phyloP scores from a whole-genome alignment of 2,797 vertebrate genomes.

The Rhinophrynus dorsalis region DNA sequence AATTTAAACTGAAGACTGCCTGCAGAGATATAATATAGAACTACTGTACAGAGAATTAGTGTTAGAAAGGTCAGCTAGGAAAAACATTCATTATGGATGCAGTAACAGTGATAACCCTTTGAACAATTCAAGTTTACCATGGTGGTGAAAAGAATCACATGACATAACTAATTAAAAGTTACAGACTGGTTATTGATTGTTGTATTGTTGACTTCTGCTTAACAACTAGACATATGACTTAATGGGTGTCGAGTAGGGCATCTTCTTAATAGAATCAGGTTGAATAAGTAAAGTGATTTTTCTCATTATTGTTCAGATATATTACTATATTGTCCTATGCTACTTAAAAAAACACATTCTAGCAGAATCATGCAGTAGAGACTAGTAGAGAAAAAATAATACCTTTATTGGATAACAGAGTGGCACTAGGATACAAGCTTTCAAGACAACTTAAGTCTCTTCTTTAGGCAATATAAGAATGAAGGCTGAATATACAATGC shows the following conservation, averaged over 20 bases:
- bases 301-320: not conserved
- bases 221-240: not conserved
- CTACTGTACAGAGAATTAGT: constrained; percentile 53
- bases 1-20: constrained; percentile 58
- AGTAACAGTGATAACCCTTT: constrained; percentile 52
- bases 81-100: constrained; percentile 62
- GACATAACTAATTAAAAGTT: constrained; percentile 17
- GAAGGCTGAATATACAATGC: too few relatives aligned
- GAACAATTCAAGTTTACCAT: not conserved
- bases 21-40: constrained; percentile 50
- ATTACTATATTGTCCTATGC: too few relatives aligned
- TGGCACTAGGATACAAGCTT: too few relatives aligned
- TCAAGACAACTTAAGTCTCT: too few relatives aligned
- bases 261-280: not conserved
- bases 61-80: constrained; percentile 62
- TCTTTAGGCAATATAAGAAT: too few relatives aligned
- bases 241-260: not conserved
- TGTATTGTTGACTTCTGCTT: not conserved
- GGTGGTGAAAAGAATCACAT: not conserved
- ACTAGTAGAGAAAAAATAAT: too few relatives aligned
- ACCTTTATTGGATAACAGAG: too few relatives aligned
- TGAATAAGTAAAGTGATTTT: not conserved
- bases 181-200: not conserved
- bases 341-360: too few relatives aligned
- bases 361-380: too few relatives aligned